A percentile compares a stretch with the other conserved stretches of the same genome.
Evolutionary conservation across 2,113 vertebrate genomes (phyloP).

Genomic region (Enhydra lutris): DNA sequence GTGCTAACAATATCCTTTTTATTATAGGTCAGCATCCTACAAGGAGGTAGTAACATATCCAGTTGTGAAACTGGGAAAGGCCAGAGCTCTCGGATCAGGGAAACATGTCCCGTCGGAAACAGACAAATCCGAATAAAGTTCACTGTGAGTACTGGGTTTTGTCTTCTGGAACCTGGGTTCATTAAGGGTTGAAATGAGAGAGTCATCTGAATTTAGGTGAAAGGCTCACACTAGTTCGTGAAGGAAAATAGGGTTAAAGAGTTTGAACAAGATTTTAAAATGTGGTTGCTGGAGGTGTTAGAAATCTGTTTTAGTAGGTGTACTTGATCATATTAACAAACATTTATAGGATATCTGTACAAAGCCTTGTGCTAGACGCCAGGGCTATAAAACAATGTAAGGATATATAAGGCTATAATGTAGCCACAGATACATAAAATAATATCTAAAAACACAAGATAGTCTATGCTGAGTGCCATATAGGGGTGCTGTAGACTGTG

Average conservation of each 20-base stretch:
- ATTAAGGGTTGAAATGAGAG: neutral
- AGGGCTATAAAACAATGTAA: neutral
- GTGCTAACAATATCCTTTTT: constrained; percentile 52
- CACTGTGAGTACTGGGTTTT: constrained; percentile 84
- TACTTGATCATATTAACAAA: neutral
- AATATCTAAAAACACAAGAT: neutral
- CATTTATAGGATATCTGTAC: neutral
- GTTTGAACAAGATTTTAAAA: constrained; percentile 25
- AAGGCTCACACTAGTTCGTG: neutral
- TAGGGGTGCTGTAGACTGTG: neutral
- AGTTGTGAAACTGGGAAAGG: constrained; percentile 71
- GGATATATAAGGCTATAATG: neutral
- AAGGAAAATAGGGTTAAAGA: neutral
- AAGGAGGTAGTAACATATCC: constrained; percentile 61
- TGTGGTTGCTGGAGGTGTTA: neutral
- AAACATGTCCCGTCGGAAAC: constrained; percentile 90
- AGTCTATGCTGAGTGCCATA: neutral
- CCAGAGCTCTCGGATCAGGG: constrained; percentile 70
- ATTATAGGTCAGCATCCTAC: constrained; percentile 77
- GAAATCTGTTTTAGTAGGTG: neutral
- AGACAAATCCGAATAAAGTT: constrained; percentile 90
- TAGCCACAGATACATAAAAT: neutral
- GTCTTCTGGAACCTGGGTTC: constrained; percentile 29
- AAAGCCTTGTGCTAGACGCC: neutral
- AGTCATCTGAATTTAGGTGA: constrained; percentile 1